Conservation (phyloP, 1,140 invertebrate genomes). For the Propsilocerus akamusi region DNA sequence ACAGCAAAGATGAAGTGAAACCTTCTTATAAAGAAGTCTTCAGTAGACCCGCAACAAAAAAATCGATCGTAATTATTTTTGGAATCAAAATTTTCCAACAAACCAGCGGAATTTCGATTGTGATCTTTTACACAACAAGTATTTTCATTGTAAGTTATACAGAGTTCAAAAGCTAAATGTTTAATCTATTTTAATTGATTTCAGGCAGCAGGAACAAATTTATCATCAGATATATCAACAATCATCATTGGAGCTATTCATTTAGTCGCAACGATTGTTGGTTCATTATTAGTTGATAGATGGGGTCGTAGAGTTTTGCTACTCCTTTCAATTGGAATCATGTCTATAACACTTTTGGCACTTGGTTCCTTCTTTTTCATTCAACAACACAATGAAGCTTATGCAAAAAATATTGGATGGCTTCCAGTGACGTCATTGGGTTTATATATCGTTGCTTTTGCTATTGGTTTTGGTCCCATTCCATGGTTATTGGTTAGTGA, state of each 20-base stretch:
- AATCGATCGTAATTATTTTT: too few relatives aligned
- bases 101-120: too few relatives aligned
- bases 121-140: too few relatives aligned
- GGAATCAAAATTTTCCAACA: too few relatives aligned
- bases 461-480: conserved; percentile 60
- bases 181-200: too few relatives aligned
- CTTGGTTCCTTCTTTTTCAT: conserved; percentile 46
- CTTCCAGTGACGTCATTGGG: conserved; percentile 55
- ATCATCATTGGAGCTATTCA: conserved; percentile 58
- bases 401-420: conserved; percentile 29
- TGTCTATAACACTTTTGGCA: conserved; percentile 37
- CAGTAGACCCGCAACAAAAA: too few relatives aligned
- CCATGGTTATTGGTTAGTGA: conserved; percentile 62
- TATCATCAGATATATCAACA: conserved; percentile 35
- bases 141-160: too few relatives aligned
- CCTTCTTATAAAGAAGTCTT: too few relatives aligned
- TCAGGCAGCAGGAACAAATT: too few relatives aligned
- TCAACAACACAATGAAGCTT: conserved; percentile 19
- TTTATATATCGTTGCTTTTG: conserved; percentile 57
- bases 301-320: conserved; percentile 47
- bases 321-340: conserved; percentile 38
- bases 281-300: conserved; percentile 43
- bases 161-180: too few relatives aligned
- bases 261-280: conserved; percentile 41
- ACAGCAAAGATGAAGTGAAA: too few relatives aligned